Base-by-base conservation (phyloP, 1,140 invertebrate genomes). In the Bombus superbus region DNA sequence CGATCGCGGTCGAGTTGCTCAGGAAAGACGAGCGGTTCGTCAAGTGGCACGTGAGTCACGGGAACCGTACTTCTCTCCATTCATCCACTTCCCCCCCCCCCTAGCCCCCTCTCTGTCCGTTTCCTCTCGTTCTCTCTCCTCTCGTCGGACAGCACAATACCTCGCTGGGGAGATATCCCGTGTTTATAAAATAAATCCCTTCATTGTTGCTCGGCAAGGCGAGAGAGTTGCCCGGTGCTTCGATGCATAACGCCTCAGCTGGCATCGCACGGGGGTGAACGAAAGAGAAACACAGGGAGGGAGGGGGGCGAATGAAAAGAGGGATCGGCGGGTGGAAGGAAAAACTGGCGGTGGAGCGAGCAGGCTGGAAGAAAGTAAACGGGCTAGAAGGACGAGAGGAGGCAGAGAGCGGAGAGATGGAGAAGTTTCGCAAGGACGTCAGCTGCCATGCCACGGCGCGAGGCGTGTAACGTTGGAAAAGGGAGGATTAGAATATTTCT, bases 401-500 rank as follows among this genome's bases (percentile, higher is more conserved):
- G n/a, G 47, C 28, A 25, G 62, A 32, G 47, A 71, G 38, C 3
- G 25, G 15, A 38, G 25, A 57, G 47, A 22, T 32, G 57, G 38
- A 87, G 69, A 92, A 94, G 92, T 95, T 95, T 94, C 93, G 94
- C 93, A 75, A 79, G 79, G 87, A 83, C 90, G 92, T 94, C 94
- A 94, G 94, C 94, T 94, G 93, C 88, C 88, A 81, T 53, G 84
- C 74, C 73, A 80, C 44, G 68, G 79, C 42, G 83, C 68, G 86
- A 73, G 81, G 64, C 86, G 82, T 64, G 83, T 69, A 79, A 83
- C 86, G 80, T 77, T n/a, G 88, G 91, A 88, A 92, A 93, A 93
- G 90, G 90, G 77, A 68, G 93, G 91, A 94, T 93, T 94, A 93
- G 92, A 94, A 94, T 93, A 93, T 94, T 92, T 91, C 93, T 90